Base-by-base conservation (phyloP, 2,113 vertebrate genomes). In the Eptesicus fuscus region DNA sequence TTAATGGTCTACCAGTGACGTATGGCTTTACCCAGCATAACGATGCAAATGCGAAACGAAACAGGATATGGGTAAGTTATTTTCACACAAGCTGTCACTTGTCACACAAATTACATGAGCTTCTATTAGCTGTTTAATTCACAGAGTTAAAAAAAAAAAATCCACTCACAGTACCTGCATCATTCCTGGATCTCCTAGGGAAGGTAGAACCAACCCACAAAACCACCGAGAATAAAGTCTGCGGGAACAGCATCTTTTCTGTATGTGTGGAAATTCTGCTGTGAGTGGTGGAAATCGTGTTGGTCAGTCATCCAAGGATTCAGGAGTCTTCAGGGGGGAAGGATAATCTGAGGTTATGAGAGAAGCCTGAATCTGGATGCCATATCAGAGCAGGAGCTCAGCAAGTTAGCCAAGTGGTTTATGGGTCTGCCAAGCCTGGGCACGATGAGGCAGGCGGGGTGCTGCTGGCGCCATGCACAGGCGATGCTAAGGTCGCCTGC, bases 401-500 rank as follows among this genome's bases (percentile, higher is more conserved):
- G 51, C 37, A 93, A 96, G 95, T 70, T 42, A 4, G 30, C 90
- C 73, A 4, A 71, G 53, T 22, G 42, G 97, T 96, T 95, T 96
- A 92, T 93, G 49, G 91, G 97, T 96, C 96, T 95, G 94, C 95
- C 94, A 95, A 79, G 84, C 92, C 96, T 20, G 90, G 96, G 97
- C 96, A 97, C 96, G 96, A 97, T 97, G 96, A 97, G 97, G 96
- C 97, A 97, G 94, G 97, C 92, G 96, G 97, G 71, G 53, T 25
- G 12, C 22, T 23, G 18, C 88, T 96, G 92, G 97, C 95, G 96
- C 98, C 98, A 78, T 83, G 97, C 92, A 93, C 91, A 98, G 96
- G 94, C 73, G 76, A 97, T 40, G 96, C 94, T 97, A 98, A 98
- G 97, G 98, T 98, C 95, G 95, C 96, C 97, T 97, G 97, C 97